phyloP scores from a whole-genome alignment of 2,888 invertebrate species.

The Panzeria rudis region DNA sequence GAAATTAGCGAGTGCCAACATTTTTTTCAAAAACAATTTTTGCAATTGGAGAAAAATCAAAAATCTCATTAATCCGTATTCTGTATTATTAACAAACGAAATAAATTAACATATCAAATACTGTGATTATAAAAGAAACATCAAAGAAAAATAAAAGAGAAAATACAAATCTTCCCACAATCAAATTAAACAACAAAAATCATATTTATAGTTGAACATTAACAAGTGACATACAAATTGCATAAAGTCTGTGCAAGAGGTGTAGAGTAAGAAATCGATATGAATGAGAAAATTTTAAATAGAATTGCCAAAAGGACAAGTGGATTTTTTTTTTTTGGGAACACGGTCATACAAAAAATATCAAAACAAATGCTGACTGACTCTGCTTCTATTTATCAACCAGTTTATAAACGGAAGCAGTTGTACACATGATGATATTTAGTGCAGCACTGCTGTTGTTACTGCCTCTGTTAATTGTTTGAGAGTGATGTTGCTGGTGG shows the following conservation, averaged over 20 bases:
- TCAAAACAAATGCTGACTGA: constrained; percentile 61
- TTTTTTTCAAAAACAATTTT: not conserved
- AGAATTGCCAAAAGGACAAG: constrained; percentile 58
- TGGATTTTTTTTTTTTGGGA: constrained; percentile 21
- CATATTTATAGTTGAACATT: constrained; percentile 9
- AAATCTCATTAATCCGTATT: not conserved
- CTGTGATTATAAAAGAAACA: constrained; percentile 45
- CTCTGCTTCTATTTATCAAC: constrained; percentile 46
- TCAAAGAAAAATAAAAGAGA: not conserved
- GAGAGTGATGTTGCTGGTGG: not conserved
- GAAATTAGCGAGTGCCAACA: too few species aligned
- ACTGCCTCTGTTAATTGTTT: too few species aligned
- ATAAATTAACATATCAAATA: constrained; percentile 57
- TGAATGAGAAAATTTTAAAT: constrained; percentile 56
- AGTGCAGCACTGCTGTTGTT: not conserved
- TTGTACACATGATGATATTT: constrained; percentile 10
- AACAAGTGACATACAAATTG: constrained; percentile 47
- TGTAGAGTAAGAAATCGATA: constrained; percentile 43
- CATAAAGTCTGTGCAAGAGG: not conserved
- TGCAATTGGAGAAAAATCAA: constrained; percentile 7
- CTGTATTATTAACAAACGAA: constrained; percentile 20
- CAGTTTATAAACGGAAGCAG: constrained; percentile 52
- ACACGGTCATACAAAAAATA: not conserved
- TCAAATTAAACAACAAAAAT: constrained; percentile 33
- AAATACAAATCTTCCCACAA: too few species aligned